Percentiles rank a stretch among this genome's conserved stretches.
Conservation (phyloP, 2,113 vertebrate species). For the Illadopsis cleaveri region DNA sequence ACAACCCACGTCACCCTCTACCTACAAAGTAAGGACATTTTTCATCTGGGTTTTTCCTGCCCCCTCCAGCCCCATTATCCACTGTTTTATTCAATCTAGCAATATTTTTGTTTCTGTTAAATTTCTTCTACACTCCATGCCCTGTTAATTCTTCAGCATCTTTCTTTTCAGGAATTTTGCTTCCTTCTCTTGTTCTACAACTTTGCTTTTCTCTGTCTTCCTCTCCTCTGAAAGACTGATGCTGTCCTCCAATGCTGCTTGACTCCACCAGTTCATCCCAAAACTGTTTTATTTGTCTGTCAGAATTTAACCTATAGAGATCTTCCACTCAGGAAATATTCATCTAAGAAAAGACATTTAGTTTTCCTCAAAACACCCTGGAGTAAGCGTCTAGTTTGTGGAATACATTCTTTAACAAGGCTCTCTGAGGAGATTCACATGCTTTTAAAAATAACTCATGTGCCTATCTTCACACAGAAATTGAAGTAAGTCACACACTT, state of each 20-base stretch:
- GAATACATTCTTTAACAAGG: background rate
- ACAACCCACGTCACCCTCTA: background rate
- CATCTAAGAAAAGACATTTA: background rate
- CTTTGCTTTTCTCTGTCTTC: background rate
- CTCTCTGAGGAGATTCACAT: conserved; percentile 16
- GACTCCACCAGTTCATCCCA: background rate
- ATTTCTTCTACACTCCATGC: background rate
- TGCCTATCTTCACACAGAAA: conserved; percentile 16
- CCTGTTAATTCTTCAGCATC: background rate
- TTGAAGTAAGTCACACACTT: conserved; percentile 1
- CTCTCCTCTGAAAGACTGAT: background rate
- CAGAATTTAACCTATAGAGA: background rate
- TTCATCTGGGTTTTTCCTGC: background rate
- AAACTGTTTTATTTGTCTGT: background rate
- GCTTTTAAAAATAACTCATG: conserved; percentile 32
- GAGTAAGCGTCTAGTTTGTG: background rate
- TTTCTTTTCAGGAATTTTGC: background rate
- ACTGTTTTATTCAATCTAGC: background rate
- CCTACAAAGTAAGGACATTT: background rate
- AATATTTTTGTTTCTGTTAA: background rate
- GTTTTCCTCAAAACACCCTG: background rate
- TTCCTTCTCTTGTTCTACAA: background rate
- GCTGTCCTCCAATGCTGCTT: background rate
- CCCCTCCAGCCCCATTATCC: background rate
- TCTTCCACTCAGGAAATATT: background rate